Evolutionary conservation across 1,140 invertebrate species (phyloP).

Genomic region (Caerostris extrusa): DNA sequence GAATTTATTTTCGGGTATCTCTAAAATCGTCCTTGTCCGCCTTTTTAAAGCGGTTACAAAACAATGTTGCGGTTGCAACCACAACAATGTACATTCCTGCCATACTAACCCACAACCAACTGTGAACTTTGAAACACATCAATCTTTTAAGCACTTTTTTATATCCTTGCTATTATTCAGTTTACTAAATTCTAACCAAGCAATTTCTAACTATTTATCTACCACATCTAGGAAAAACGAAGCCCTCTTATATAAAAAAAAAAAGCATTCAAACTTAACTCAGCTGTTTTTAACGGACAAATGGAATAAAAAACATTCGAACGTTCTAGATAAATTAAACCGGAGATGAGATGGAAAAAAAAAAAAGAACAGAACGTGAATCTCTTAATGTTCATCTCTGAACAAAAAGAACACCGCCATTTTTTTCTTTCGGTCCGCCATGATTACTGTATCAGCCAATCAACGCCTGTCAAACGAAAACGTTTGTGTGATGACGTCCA

Average conservation of each 20-base stretch:
- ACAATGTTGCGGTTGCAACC: too few relatives aligned
- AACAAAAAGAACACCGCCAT: conserved; percentile 25
- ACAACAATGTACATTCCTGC: too few relatives aligned
- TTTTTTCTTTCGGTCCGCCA: not conserved
- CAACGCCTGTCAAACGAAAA: conserved; percentile 24
- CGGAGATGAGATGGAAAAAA: not conserved
- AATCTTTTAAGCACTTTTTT: too few relatives aligned
- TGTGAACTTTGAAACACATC: too few relatives aligned
- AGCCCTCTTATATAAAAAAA: not conserved
- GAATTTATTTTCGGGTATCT: too few relatives aligned
- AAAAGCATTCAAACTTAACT: not conserved
- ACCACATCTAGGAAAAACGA: not conserved
- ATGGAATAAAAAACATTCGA: not conserved
- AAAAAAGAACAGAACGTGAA: not conserved
- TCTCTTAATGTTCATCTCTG: conserved; percentile 18
- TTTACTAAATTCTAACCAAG: not conserved
- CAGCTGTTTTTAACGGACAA: not conserved
- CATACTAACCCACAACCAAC: too few relatives aligned
- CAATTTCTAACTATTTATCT: not conserved
- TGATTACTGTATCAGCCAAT: conserved; percentile 4
- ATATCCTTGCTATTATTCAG: too few relatives aligned
- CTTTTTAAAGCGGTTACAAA: too few relatives aligned
- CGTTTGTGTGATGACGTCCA: conserved; percentile 27
- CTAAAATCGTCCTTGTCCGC: too few relatives aligned
- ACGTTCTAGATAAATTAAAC: not conserved